A percentile compares a stretch with the other conserved stretches of the same genome.
These are phyloP conservation scores for Ditula angustiorana DNA, from an alignment of 2,888 invertebrate species.

Conservation along the genomic window DNA sequence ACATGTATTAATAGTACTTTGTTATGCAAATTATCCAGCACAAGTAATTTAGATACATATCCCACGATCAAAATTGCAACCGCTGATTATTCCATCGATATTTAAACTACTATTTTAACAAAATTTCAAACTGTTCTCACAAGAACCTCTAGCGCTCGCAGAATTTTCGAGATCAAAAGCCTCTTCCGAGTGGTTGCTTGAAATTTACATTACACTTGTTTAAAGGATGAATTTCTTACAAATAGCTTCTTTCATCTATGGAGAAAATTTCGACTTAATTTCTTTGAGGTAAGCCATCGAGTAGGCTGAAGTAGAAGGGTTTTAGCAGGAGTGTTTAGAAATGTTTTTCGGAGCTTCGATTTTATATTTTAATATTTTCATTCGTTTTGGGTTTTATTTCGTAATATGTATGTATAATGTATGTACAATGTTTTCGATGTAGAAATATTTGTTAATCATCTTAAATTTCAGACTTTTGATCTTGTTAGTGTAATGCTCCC, in stretches of 20 bases:
- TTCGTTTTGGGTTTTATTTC: too few species aligned
- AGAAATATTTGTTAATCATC: too few species aligned
- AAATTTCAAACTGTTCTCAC: conserved; percentile 54
- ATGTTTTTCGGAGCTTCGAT: too few species aligned
- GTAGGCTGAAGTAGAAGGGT: conserved; percentile 9
- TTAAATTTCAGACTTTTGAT: too few species aligned
- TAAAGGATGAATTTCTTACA: conserved; percentile 47
- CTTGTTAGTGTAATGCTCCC: too few species aligned
- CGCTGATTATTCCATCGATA: not conserved
- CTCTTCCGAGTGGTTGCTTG: conserved; percentile 71
- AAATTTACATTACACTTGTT: conserved; percentile 76
- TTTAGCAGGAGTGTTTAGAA: not conserved
- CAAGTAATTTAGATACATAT: too few species aligned
- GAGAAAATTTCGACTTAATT: conserved; percentile 30
- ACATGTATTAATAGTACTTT: not conserved
- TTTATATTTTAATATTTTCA: too few species aligned
- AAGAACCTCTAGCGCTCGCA: conserved; percentile 59
- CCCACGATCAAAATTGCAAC: too few species aligned
- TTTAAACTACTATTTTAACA: conserved; percentile 47
- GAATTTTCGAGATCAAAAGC: conserved; percentile 77
- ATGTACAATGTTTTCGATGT: too few species aligned
- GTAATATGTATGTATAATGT: too few species aligned
- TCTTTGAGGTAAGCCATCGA: conserved; percentile 16
- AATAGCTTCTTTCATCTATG: conserved; percentile 37
- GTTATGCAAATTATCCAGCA: too few species aligned